A percentile compares a stretch with the other conserved stretches of the same genome.
Evolutionary conservation across 2,888 invertebrate species (phyloP).

Genomic region (Gisinianus flammeolus): DNA sequence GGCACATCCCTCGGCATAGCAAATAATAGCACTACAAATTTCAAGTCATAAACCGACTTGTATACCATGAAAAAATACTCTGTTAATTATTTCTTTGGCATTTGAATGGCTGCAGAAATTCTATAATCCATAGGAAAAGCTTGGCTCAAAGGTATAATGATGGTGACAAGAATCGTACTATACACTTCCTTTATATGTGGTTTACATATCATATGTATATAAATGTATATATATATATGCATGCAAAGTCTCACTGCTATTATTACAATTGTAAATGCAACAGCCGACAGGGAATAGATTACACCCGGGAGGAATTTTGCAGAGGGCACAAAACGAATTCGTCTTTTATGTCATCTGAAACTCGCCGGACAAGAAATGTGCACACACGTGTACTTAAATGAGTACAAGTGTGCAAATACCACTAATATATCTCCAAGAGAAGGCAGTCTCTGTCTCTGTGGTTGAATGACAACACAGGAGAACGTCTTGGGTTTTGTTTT

Average conservation of each 20-base stretch:
- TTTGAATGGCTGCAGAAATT: background rate
- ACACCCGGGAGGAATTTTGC: constrained; percentile 7
- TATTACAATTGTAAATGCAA: background rate
- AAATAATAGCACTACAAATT: no score
- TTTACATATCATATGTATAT: background rate
- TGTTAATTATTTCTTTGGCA: no score
- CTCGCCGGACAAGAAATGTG: background rate
- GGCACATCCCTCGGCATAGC: no score
- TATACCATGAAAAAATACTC: no score
- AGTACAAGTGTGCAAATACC: background rate
- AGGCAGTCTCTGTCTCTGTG: background rate
- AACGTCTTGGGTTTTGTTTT: background rate
- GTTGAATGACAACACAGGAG: no score
- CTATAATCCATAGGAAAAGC: background rate
- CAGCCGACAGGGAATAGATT: constrained; percentile 7
- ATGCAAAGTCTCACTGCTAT: background rate
- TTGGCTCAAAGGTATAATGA: background rate
- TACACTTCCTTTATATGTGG: no score
- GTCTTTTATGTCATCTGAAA: background rate
- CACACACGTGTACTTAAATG: background rate
- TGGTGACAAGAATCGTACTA: background rate
- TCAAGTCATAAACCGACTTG: no score
- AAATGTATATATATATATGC: background rate
- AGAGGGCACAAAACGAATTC: constrained; percentile 2
- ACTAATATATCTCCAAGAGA: background rate